phyloP scores from a whole-genome alignment of 1,140 invertebrate species.

The Dreissena rostriformis region DNA sequence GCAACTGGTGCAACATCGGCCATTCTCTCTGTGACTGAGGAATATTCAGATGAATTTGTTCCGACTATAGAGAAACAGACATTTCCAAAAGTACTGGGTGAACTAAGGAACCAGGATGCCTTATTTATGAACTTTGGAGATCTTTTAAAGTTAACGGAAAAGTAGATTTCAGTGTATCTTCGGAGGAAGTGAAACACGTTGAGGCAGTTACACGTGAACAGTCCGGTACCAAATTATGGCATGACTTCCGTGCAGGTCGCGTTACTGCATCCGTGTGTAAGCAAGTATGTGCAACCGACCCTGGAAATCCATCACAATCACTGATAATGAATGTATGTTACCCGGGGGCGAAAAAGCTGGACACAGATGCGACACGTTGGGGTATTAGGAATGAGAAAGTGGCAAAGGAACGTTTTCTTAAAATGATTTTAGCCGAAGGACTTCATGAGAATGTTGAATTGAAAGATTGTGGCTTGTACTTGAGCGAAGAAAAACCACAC shows the following conservation, averaged over 20 bases:
- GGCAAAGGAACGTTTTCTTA: not conserved
- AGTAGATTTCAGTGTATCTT: not conserved
- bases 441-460: not conserved
- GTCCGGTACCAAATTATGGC: conserved; percentile 20
- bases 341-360: not conserved
- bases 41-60: conserved; percentile 10
- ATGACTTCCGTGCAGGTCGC: conserved; percentile 27
- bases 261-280: conserved; percentile 24
- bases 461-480: not conserved
- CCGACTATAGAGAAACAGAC: not conserved
- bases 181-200: not conserved
- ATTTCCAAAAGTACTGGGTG: conserved; percentile 16
- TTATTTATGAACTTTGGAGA: not conserved
- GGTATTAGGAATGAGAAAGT: conserved; percentile 24
- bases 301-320: conserved; percentile 14
- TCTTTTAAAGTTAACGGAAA: not conserved
- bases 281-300: not conserved
- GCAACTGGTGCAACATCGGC: not conserved
- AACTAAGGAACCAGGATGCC: conserved; percentile 8
- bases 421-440: not conserved
- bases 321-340: not conserved
- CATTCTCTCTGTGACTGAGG: conserved; percentile 3
- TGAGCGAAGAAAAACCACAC: conserved; percentile 38
- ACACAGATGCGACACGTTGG: not conserved
- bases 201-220: conserved; percentile 31